These are phyloP conservation scores for Andrena hattorfiana DNA, from an alignment of 2,888 invertebrate genomes.

Conservation along the genomic window DNA sequence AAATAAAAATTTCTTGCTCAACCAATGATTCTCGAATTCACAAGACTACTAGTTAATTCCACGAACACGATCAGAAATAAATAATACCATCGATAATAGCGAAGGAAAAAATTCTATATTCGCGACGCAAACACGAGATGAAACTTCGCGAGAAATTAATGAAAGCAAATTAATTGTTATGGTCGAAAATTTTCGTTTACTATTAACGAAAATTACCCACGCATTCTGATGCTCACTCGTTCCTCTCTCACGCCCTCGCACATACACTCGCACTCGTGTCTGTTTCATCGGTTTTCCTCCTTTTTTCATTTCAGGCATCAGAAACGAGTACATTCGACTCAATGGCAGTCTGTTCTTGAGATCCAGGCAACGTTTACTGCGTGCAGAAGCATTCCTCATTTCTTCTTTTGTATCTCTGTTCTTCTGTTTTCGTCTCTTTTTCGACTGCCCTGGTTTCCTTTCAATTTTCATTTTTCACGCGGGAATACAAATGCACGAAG, in stretches of 20 bases:
- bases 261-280: neutral
- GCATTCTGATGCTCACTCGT: constrained; percentile 12
- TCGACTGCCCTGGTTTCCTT: neutral
- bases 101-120: neutral
- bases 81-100: neutral
- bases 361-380: constrained; percentile 62
- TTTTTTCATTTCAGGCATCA: constrained; percentile 60
- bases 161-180: neutral
- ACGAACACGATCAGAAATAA: neutral
- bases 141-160: neutral
- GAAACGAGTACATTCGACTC: constrained; percentile 71
- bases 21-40: neutral
- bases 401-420: neutral
- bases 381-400: constrained; percentile 37
- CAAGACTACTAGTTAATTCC: neutral
- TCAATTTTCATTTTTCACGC: neutral
- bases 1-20: neutral
- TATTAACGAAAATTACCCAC: constrained; percentile 18
- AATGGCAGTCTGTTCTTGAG: constrained; percentile 78
- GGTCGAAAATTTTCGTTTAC: neutral
- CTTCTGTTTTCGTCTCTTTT: neutral
- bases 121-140: neutral
- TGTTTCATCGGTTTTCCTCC: constrained; percentile 41
- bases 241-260: constrained; percentile 10
- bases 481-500: constrained; percentile 55